Conservation (phyloP, 2,797 vertebrate genomes). For the Alectoris magna region DNA sequence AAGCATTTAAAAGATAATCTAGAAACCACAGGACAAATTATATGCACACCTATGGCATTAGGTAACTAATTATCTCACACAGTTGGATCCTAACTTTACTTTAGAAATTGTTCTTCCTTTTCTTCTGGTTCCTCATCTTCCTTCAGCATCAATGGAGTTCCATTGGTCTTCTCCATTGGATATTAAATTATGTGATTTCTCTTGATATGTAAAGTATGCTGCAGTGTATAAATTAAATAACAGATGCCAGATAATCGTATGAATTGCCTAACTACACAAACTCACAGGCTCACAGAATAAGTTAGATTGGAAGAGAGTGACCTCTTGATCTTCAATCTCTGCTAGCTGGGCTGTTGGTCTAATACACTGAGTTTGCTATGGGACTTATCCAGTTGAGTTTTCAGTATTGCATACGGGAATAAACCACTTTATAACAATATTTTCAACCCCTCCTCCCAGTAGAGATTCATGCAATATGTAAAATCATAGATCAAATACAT, state of each 20-base stretch:
- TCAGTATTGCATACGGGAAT: background rate
- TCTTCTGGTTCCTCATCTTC: background rate
- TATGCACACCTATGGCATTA: constrained; percentile 27
- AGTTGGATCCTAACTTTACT: constrained; percentile 33
- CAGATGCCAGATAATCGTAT: background rate
- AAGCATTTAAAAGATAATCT: constrained; percentile 27
- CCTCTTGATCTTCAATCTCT: background rate
- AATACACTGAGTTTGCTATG: background rate
- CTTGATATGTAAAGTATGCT: background rate
- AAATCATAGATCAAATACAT: background rate
- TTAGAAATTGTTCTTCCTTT: constrained; percentile 2
- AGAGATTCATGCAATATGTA: background rate
- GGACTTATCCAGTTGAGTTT: background rate
- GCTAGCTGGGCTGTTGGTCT: background rate
- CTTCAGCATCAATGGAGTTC: background rate
- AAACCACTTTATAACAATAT: background rate
- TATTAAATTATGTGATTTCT: background rate
- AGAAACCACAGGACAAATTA: constrained; percentile 47
- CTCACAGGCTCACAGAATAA: background rate
- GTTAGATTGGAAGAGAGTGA: background rate
- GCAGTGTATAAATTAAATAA: background rate
- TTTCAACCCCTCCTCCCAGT: background rate
- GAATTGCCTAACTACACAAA: background rate
- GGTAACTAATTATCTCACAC: constrained; percentile 48
- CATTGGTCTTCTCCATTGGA: background rate